These are phyloP conservation scores for Sebastes schlegelii DNA, from an alignment of 2,113 vertebrate species.

Conservation along the genomic window DNA sequence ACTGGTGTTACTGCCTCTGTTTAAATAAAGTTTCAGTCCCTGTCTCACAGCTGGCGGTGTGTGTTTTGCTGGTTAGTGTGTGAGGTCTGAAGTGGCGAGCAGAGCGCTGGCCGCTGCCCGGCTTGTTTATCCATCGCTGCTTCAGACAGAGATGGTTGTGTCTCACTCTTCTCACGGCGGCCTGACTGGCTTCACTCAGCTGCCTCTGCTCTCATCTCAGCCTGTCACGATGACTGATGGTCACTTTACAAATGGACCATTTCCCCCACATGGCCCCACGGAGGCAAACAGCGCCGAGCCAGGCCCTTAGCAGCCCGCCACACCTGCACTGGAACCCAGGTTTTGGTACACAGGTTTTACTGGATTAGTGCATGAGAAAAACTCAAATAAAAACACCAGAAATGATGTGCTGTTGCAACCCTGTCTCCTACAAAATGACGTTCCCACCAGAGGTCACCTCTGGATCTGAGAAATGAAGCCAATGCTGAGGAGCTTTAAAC, in stretches of 20 bases:
- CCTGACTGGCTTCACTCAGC: conserved; percentile 63
- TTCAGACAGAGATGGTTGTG: conserved; percentile 72
- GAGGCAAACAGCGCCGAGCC: background rate
- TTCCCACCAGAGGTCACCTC: no score
- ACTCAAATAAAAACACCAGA: no score
- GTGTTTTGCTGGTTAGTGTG: conserved; percentile 66
- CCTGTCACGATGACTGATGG: conserved; percentile 76
- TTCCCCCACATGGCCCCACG: conserved; percentile 51
- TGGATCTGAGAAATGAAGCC: no score
- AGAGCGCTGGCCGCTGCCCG: background rate
- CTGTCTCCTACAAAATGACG: no score
- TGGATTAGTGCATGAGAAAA: no score
- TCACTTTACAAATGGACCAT: conserved; percentile 70
- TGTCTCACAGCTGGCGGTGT: background rate
- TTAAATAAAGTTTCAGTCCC: background rate
- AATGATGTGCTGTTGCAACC: no score
- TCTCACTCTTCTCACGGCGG: conserved; percentile 39
- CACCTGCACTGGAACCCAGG: conserved; percentile 64
- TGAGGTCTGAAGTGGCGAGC: conserved; percentile 79
- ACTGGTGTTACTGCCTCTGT: background rate
- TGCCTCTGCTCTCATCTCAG: conserved; percentile 41
- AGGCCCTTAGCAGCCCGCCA: background rate
- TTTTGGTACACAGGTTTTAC: no score
- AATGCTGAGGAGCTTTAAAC: no score
- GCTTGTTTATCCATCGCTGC: conserved; percentile 71